phyloP scores from a whole-genome alignment of 2,888 invertebrate genomes.

The Asteroscopus sphinx region DNA sequence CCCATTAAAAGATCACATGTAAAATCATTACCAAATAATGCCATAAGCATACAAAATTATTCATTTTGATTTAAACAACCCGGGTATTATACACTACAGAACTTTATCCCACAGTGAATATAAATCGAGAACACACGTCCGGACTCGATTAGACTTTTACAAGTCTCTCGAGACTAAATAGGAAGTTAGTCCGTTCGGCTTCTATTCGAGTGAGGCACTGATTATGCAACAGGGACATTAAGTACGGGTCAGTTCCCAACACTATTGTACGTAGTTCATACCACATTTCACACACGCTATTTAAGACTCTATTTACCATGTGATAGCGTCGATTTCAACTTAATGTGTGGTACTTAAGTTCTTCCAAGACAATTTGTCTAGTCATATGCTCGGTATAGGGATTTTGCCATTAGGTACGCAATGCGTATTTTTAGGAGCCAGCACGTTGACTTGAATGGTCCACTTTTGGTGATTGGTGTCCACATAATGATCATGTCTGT shows the following conservation, averaged over 20 bases:
- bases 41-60: too few relatives aligned
- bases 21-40: too few relatives aligned
- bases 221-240: slow-evolving; percentile 44
- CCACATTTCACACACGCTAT: background rate
- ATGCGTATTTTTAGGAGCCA: slow-evolving; percentile 46
- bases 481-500: background rate
- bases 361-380: slow-evolving; percentile 42
- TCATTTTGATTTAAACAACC: too few relatives aligned
- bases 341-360: background rate
- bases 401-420: slow-evolving; percentile 49
- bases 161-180: slow-evolving; percentile 28
- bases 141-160: slow-evolving; percentile 36
- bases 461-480: slow-evolving; percentile 26
- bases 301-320: background rate
- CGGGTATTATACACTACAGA: background rate
- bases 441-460: slow-evolving; percentile 29
- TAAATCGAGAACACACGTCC: slow-evolving; percentile 27
- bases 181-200: slow-evolving; percentile 26
- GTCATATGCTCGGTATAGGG: slow-evolving; percentile 38
- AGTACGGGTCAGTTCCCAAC: slow-evolving; percentile 25
- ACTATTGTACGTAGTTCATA: slow-evolving; percentile 6
- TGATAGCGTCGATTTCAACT: background rate
- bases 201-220: slow-evolving; percentile 15
- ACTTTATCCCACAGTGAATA: slow-evolving; percentile 11
- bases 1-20: too few relatives aligned